Percentiles rank a stretch among this genome's conserved stretches.
Conservation (phyloP, 2,888 invertebrate species). For the Agriopis aurantiaria region DNA sequence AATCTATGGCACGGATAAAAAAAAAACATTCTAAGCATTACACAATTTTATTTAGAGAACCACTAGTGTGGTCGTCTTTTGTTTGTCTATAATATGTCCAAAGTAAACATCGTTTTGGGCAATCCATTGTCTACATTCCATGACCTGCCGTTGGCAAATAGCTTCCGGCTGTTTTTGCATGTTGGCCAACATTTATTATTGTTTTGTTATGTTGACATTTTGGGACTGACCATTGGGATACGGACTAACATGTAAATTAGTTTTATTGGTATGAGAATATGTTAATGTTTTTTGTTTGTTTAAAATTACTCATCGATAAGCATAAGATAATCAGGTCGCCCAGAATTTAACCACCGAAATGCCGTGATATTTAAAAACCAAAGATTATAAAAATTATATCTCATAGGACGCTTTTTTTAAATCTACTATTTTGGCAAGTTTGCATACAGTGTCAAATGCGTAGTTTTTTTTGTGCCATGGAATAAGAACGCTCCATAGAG, state of each 20-base stretch:
- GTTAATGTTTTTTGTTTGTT: conserved; percentile 10
- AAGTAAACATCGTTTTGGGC: conserved; percentile 67
- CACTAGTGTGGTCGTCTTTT: conserved; percentile 71
- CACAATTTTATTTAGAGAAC: conserved; percentile 37
- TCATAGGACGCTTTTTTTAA: too few relatives aligned
- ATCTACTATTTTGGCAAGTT: too few relatives aligned
- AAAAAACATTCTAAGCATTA: conserved; percentile 24
- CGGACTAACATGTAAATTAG: conserved; percentile 25
- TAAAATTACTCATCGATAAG: background rate
- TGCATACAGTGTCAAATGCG: too few relatives aligned
- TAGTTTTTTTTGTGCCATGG: too few relatives aligned
- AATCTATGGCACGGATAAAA: background rate
- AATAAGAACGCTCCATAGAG: too few relatives aligned
- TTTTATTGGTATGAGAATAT: conserved; percentile 15
- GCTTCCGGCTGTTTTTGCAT: conserved; percentile 53
- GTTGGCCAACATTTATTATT: conserved; percentile 48
- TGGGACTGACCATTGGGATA: background rate
- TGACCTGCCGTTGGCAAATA: conserved; percentile 37
- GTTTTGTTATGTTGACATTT: conserved; percentile 39
- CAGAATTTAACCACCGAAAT: too few relatives aligned
- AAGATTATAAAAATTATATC: too few relatives aligned
- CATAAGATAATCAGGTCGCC: background rate
- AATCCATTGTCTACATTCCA: conserved; percentile 50
- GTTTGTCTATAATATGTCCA: conserved; percentile 57
- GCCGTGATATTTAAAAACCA: too few relatives aligned